Evolutionary conservation across 2,888 invertebrate genomes (phyloP), one percentile per base, ranked within the genome.

Genomic region (Lottia gigantea): DNA sequence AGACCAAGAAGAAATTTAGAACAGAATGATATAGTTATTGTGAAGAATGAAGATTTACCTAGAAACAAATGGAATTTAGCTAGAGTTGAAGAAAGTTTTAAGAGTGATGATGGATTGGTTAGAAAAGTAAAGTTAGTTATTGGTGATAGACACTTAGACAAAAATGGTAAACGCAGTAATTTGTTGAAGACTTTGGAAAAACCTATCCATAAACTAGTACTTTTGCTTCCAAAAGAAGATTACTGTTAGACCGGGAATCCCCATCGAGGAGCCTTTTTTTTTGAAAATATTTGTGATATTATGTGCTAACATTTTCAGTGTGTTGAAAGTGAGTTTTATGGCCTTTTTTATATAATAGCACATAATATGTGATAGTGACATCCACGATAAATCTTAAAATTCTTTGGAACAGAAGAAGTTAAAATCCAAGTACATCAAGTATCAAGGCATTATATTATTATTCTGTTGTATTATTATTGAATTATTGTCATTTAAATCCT

Each of bases 21-120:
- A 8, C n/a, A 62, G 7, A 55, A 46, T 15, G 72, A 72, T 63
- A 23, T 72, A n/a, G 69, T 72, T 12, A 16, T 72, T 19, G 25
- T 72, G 1, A 15, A 46, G 16, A 40, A 72, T n/a, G 65, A 66
- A 25, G 46, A 64, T 19, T 14, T 46, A n/a, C 64, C 69, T 6
- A 31, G 69, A 40, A 46, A 61, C 14, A 16, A 46, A 23, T 72
- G 68, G 72, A 46, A 63, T 19, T 12, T 66, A 11, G 72, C 61
- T 23, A 25, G 55, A 6, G 66, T 69, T 2, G 40, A 23, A 1
- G 49, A 70, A 67, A 31, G 40, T 12, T 61, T 62, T 46, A 47
- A 55, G 14, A 62, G 67, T 45, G 55, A 62, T 26, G 70, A 72
- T 49, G 62, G 40, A 31, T 46, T 70, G 2, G 67, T 71, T 12